Evolutionary conservation across 2,113 vertebrate species (phyloP).

Genomic region (Macquaria australasica): DNA sequence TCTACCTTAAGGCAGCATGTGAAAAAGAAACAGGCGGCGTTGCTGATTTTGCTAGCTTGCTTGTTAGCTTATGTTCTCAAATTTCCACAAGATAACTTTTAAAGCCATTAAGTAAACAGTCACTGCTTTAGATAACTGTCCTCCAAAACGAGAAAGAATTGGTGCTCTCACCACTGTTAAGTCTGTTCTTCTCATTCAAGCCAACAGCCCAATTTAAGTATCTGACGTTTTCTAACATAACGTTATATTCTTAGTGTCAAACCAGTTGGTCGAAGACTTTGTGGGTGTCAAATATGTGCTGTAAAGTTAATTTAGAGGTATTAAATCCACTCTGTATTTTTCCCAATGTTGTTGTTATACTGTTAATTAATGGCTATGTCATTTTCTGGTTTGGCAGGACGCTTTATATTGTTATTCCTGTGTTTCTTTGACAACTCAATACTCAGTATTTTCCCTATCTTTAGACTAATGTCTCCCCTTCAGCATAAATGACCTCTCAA

Average conservation of each 20-base stretch:
- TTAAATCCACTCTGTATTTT: not conserved
- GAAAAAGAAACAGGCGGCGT: not conserved
- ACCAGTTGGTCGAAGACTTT: too few relatives aligned
- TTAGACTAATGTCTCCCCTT: not conserved
- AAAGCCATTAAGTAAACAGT: not conserved
- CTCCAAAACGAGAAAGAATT: not conserved
- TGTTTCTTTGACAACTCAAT: not conserved
- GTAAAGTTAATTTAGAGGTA: not conserved
- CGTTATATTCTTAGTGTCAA: too few relatives aligned
- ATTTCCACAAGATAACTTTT: not conserved
- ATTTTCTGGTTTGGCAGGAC: not conserved
- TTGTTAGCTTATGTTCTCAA: constrained; percentile 19
- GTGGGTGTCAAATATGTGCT: not conserved
- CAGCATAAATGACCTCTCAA: too few relatives aligned
- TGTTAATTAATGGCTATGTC: too few relatives aligned
- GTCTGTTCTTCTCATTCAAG: not conserved
- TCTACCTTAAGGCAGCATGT: fast-evolving
- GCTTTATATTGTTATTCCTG: not conserved
- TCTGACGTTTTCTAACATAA: too few relatives aligned
- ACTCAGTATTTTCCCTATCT: not conserved
- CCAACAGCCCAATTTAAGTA: too few relatives aligned
- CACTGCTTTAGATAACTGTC: not conserved
- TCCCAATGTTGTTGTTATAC: not conserved
- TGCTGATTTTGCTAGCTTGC: constrained; percentile 27
- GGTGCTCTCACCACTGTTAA: not conserved